Base-by-base conservation (phyloP, 2,888 invertebrate genomes). In the Halocaridina rubra region DNA sequence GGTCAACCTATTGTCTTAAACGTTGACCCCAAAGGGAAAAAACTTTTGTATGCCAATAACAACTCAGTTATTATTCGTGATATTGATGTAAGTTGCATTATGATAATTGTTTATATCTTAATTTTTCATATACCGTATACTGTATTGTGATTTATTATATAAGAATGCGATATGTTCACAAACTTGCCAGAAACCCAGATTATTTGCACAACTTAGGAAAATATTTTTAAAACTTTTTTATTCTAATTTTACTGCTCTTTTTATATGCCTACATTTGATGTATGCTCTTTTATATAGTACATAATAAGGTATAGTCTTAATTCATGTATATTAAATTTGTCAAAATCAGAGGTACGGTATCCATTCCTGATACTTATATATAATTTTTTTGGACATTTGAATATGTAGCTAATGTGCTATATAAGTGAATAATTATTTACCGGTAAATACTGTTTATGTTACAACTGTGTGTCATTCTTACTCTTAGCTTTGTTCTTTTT, bases 41-140 rank as follows among this genome's bases (percentile, higher is more conserved):
- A 96, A 90, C 97, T 99, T 92, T 93, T 99, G 77, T 99, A 99
- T 91, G 95, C 97, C 88, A 98, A 98, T 93, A 98, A 98, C 89
- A 98, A 98, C 91, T 98, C 97, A 89, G 98, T 99, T 88, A 97
- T 98, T 90, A 99, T 99, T 90, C 93, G 99, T 89, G 96, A 98
- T 91, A 96, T 99, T 90, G 96, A 97, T 76, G 88, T 88, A 27
- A 75, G 86, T 29, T n/a, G n/a, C n/a, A n/a, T n/a, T n/a, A n/a
- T n/a, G n/a, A n/a, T n/a, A n/a, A n/a, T n/a, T n/a, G n/a, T n/a
- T n/a, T n/a, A n/a, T n/a, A n/a, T n/a, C n/a, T n/a, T n/a, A n/a
- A n/a, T n/a, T n/a, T n/a, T 61, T 10, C 22, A 61, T 61, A 19
- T 61, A 61, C 22, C 22, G n/a, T 61, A 10, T 61, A 7, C 22